Base-by-base conservation (phyloP, 2,888 invertebrate genomes). In the Clusia tigrina region DNA sequence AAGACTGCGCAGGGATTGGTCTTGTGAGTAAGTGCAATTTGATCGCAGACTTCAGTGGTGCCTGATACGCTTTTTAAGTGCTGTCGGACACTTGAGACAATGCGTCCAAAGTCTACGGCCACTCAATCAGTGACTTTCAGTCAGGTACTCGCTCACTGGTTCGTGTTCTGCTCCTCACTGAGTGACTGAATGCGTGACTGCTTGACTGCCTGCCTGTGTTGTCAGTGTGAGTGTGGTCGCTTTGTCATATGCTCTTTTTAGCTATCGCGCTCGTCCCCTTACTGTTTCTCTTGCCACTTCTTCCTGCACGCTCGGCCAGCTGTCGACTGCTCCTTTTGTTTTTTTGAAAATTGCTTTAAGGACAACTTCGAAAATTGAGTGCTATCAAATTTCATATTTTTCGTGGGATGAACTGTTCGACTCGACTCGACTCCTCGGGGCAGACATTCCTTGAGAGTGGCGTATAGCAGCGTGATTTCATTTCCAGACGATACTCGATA, bases 331-430 rank as follows among this genome's bases (percentile, higher is more conserved):
- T 42, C 15, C n/a, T 10, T n/a, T n/a, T 42, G 42, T 2, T 42
- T n/a, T n/a, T n/a, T n/a, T n/a, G n/a, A n/a, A n/a, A n/a, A n/a
- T n/a, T n/a, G n/a, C n/a, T n/a, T n/a, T n/a, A n/a, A 42, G 42
- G 42, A 42, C n/a, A 42, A 20, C 2, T 15, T 48, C 48, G 48
- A 48, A 48, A 48, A 48, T 20, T 20, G 18, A 18, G 22, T 24
- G 24, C 37, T 62, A 56, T 62, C 61, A 26, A 53, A 24, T 62
- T 62, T 52, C 61, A 62, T 57, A 62, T 42, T 62, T n/a, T 57
- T 53, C 25, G 17, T 42, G 54, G 48, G 48, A 48, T 17, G 42
- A 42, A n/a, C n/a, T n/a, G n/a, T n/a, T n/a, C n/a, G n/a, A n/a
- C n/a, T n/a, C n/a, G n/a, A n/a, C n/a, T n/a, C n/a, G n/a, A n/a